Evolutionary conservation across 2,888 invertebrate genomes (phyloP).

Genomic region (Chironomus riparius): DNA sequence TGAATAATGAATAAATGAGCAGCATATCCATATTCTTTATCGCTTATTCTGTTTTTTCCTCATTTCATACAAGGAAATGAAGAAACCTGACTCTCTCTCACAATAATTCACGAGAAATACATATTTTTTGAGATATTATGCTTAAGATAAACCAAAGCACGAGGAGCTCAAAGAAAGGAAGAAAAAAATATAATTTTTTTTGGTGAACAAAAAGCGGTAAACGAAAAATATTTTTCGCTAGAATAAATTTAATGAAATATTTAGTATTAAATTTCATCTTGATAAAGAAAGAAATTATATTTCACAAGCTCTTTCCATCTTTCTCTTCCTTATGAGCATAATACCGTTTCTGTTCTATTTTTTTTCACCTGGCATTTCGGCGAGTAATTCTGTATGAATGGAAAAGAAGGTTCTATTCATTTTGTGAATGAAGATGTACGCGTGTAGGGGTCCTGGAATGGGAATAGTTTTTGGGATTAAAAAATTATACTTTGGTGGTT

Average conservation of each 20-base stretch:
- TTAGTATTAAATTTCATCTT: constrained; percentile 21
- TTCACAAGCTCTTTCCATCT: not conserved
- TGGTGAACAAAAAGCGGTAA: no score
- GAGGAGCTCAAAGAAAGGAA: not conserved
- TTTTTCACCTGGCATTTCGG: not conserved
- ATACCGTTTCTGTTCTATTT: not conserved
- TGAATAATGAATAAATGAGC: not conserved
- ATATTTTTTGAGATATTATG: constrained; percentile 1
- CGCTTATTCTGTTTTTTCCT: not conserved
- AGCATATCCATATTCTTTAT: not conserved
- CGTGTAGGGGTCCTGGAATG: no score
- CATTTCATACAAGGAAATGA: not conserved
- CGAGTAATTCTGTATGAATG: not conserved
- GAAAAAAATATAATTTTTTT: not conserved
- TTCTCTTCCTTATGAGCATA: not conserved
- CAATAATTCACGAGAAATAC: not conserved
- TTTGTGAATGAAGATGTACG: no score
- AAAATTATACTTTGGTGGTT: no score
- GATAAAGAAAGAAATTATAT: constrained; percentile 18
- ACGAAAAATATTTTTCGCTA: not conserved
- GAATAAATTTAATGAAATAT: constrained; percentile 23
- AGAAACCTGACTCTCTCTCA: not conserved
- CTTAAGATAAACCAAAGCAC: not conserved
- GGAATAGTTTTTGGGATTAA: no score
- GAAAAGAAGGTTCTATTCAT: no score